phyloP scores from a whole-genome alignment of 2,113 vertebrate genomes.

The Anseranas semipalmata region DNA sequence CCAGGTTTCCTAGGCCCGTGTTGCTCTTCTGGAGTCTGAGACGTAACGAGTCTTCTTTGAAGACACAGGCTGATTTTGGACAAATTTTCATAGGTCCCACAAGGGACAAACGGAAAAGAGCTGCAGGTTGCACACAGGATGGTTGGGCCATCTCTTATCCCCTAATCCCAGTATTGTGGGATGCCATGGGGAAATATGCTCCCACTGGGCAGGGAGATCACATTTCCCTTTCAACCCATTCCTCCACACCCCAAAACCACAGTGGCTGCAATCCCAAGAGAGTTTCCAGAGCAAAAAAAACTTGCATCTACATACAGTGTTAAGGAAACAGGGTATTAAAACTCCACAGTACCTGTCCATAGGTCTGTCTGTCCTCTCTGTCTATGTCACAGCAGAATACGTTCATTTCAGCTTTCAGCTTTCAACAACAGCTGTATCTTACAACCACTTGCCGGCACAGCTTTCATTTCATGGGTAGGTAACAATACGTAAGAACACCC shows the following conservation, averaged over 20 bases:
- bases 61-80: neutral
- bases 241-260: fast-evolving
- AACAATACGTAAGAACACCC: neutral
- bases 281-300: neutral
- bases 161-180: neutral
- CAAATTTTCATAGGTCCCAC: fast-evolving
- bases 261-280: neutral
- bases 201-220: neutral
- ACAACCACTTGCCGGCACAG: neutral
- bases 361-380: neutral
- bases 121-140: neutral
- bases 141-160: neutral
- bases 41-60: neutral
- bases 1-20: neutral
- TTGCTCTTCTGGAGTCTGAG: neutral
- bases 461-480: neutral
- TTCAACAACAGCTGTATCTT: neutral
- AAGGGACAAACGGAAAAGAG: neutral
- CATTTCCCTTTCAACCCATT: neutral
- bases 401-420: neutral
- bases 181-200: neutral
- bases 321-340: neutral
- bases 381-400: neutral
- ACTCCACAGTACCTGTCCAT: fast-evolving
- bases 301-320: neutral